Conservation (phyloP, 1,140 invertebrate species). For the Drosophila burlai region DNA sequence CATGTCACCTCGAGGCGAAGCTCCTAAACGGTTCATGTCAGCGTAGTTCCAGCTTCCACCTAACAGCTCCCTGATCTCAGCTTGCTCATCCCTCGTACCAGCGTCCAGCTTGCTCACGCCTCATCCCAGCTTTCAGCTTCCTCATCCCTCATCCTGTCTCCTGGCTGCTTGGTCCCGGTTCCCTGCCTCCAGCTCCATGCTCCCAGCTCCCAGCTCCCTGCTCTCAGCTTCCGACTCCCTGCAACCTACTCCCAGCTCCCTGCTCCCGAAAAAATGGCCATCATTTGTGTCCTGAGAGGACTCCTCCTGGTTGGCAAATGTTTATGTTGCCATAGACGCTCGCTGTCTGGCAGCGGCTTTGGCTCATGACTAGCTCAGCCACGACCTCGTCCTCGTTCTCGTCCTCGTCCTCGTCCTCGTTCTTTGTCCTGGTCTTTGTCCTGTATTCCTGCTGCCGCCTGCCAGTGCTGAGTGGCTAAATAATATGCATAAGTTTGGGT, state of each 20-base stretch:
- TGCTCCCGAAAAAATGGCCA: neutral
- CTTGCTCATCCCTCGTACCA: neutral
- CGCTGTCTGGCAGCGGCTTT: conserved; percentile 31
- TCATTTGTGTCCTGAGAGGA: neutral
- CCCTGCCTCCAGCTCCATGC: too few relatives aligned
- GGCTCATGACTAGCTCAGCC: conserved; percentile 37
- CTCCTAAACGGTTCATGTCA: conserved; percentile 23
- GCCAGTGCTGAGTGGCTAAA: conserved; percentile 19
- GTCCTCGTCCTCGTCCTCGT: neutral
- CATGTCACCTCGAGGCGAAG: conserved; percentile 14
- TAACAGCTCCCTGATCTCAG: neutral
- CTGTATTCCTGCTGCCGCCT: neutral
- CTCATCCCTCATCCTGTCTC: too few relatives aligned
- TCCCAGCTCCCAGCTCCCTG: too few relatives aligned
- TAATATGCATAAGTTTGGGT: neutral
- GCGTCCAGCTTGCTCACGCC: too few relatives aligned
- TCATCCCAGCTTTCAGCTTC: too few relatives aligned
- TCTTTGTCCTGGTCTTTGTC: neutral
- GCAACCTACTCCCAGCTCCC: too few relatives aligned
- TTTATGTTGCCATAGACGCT: conserved; percentile 47
- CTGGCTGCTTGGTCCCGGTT: too few relatives aligned
- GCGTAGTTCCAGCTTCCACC: neutral
- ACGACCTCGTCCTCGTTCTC: neutral
- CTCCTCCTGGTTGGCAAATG: conserved; percentile 48
- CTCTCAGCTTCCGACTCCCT: too few relatives aligned